Evolutionary conservation across 2,113 vertebrate genomes (phyloP).

Genomic region (Microcebus murinus): DNA sequence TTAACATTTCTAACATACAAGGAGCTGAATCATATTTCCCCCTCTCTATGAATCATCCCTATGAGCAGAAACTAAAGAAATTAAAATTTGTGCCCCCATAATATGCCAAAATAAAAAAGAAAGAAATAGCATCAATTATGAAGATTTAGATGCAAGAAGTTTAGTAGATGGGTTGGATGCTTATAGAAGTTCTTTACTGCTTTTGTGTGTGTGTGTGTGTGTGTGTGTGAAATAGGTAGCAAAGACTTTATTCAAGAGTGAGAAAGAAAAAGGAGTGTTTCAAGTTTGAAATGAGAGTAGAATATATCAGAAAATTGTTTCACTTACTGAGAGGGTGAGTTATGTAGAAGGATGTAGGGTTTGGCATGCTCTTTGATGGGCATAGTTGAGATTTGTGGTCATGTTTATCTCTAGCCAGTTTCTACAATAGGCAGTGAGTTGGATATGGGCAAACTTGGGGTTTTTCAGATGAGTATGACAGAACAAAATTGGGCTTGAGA

Average conservation of each 20-base stretch:
- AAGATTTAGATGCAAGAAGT: background rate
- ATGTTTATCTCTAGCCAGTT: background rate
- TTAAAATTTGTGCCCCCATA: background rate
- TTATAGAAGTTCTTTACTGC: background rate
- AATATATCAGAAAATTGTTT: background rate
- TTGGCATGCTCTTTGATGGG: background rate
- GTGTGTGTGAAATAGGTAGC: background rate
- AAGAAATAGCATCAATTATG: background rate
- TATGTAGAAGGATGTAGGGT: background rate
- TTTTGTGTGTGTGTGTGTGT: too few relatives aligned
- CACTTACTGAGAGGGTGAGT: background rate
- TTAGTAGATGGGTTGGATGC: background rate
- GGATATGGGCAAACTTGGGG: background rate
- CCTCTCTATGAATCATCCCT: background rate
- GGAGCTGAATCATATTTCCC: background rate
- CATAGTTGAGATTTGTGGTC: background rate
- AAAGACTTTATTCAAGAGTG: background rate
- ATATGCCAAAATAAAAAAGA: too few relatives aligned
- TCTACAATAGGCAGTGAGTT: background rate
- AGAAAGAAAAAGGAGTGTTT: background rate
- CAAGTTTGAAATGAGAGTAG: background rate
- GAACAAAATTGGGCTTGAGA: background rate
- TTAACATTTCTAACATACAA: background rate
- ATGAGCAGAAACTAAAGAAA: background rate
- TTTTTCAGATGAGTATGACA: background rate